Evolutionary conservation across 2,888 invertebrate genomes (phyloP).

Genomic region (Hipparchia sbordonii): DNA sequence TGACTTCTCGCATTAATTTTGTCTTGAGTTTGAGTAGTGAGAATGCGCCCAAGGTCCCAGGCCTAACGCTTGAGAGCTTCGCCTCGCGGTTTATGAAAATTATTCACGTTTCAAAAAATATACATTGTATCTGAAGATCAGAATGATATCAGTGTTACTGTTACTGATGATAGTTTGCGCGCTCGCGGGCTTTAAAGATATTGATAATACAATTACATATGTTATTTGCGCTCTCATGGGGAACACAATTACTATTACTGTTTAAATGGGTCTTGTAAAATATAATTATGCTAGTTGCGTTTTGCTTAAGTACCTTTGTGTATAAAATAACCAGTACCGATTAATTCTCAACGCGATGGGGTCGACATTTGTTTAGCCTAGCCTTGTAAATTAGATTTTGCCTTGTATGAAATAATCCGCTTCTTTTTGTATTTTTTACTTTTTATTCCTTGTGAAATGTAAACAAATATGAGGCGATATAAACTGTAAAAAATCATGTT

Average conservation of each 20-base stretch:
- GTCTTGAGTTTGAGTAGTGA: too few species aligned
- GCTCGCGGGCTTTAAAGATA: too few species aligned
- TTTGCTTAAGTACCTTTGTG: not conserved
- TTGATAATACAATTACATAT: too few species aligned
- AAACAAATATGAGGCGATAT: not conserved
- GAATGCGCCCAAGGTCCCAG: too few species aligned
- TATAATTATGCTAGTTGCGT: not conserved
- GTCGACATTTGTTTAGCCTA: not conserved
- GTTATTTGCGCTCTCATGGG: too few species aligned
- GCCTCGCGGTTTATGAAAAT: not conserved
- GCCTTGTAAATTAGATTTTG: constrained; percentile 15
- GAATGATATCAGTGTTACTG: not conserved
- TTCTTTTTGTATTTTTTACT: not conserved
- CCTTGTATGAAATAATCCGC: not conserved
- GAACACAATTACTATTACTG: not conserved
- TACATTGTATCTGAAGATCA: not conserved
- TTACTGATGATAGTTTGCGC: too few species aligned
- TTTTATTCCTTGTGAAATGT: not conserved
- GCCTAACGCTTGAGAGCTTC: not conserved
- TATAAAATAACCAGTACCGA: constrained; percentile 9
- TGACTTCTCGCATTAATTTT: too few species aligned
- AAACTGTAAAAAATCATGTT: not conserved
- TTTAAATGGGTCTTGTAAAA: constrained; percentile 6
- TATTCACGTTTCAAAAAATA: not conserved
- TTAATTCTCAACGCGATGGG: constrained; percentile 3